Base-by-base conservation (phyloP, 1,140 invertebrate genomes). In the Eumaeus atala region DNA sequence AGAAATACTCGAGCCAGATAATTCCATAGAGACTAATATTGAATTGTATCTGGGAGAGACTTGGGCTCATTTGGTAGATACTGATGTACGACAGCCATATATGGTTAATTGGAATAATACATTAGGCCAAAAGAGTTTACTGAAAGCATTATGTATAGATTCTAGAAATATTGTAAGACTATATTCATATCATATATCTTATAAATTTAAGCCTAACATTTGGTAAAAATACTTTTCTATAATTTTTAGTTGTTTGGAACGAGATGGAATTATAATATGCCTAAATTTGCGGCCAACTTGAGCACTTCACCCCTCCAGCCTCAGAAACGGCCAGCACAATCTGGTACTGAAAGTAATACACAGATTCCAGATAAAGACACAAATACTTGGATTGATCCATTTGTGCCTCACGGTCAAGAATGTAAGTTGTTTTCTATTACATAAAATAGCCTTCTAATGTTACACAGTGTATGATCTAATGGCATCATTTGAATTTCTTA, bases 121-220 rank as follows among this genome's bases (percentile, higher is more conserved):
- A 42, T 78, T 87, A 18, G 91, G 91, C 56, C 92, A 93, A 70
- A 93, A 92, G 75, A 87, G 88, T 48, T 82, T 94, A 47, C 72
- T 95, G 35, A 91, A 90, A 64, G 89, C 93, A 12, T 85, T 95
- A 34, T 93, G 93, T 62, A 94, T 95, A 67, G 93, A 95, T 88
- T 93, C 93, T 4, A 90, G 93, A 59, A 95, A 95, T 77, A 95
- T 95, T 75, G 94, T 95, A 89, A 93, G 93, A 28, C 6, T 6
- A 28, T 28, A 3, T 36, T 11, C 37, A 1, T 18, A 38, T 17
- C 35, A 35, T 53, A n/a, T 48, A n/a, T 40, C 62, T 62, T 56
- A 48, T 51, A 47, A 18, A 35, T 36, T 40, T 36, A n/a, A 33
- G n/a, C n/a, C n/a, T n/a, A n/a, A n/a, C n/a, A n/a, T n/a, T n/a